Evolutionary conservation across 1,140 invertebrate genomes (phyloP).

Genomic region (Triops cancriformis): DNA sequence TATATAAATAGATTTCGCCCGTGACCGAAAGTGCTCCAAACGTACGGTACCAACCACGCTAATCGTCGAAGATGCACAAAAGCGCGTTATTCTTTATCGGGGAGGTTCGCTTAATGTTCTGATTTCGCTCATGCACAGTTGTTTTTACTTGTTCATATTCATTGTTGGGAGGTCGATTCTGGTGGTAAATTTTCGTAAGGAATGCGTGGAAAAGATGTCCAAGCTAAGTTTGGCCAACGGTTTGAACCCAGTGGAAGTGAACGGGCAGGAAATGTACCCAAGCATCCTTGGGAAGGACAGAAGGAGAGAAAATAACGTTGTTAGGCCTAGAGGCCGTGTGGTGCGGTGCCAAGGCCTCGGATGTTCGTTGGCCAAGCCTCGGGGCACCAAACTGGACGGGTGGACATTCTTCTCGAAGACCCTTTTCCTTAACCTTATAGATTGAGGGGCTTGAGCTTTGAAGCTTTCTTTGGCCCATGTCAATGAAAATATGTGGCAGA

Average conservation of each 20-base stretch:
- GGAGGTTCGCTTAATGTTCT: too few species aligned
- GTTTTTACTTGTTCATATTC: too few species aligned
- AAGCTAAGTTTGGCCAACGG: not conserved
- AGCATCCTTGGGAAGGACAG: not conserved
- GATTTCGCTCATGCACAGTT: too few species aligned
- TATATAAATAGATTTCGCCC: too few species aligned
- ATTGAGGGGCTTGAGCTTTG: conserved; percentile 5
- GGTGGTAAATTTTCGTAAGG: too few species aligned
- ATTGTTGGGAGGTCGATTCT: too few species aligned
- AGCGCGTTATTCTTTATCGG: too few species aligned
- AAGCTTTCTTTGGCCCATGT: not conserved
- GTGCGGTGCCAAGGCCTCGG: not conserved
- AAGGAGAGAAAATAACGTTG: not conserved
- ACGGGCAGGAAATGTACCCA: not conserved
- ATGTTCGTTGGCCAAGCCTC: conserved; percentile 1
- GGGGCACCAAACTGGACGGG: conserved; percentile 2
- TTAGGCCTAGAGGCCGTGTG: conserved; percentile 8
- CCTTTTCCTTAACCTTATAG: not conserved
- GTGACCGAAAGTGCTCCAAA: too few species aligned
- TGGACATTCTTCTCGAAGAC: not conserved
- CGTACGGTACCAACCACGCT: too few species aligned
- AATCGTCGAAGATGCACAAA: too few species aligned
- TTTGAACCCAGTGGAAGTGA: not conserved
- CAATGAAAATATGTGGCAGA: not conserved
- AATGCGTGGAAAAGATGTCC: not conserved